Evolutionary conservation across 2,797 vertebrate species (phyloP).

Genomic region (Gambusia yucatana): DNA sequence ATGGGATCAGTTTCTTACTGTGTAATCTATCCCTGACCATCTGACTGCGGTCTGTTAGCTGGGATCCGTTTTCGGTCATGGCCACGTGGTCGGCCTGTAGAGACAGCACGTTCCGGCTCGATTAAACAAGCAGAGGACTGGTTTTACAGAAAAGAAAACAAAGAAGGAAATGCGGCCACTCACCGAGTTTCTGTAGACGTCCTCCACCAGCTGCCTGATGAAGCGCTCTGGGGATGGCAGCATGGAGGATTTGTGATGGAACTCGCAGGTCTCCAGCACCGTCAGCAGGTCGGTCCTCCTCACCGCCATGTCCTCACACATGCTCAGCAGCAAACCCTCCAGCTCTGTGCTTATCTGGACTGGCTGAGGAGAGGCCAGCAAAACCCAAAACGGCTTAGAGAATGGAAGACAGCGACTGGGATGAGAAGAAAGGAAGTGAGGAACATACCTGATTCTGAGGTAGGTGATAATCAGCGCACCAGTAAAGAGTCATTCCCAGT

Average conservation of each 20-base stretch:
- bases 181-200: constrained; percentile 78
- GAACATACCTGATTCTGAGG: constrained; percentile 86
- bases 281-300: constrained; percentile 79
- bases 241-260: constrained; percentile 76
- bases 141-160: neutral
- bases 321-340: constrained; percentile 84
- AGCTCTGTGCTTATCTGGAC: constrained; percentile 83
- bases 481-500: constrained; percentile 93
- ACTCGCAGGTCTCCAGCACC: constrained; percentile 81
- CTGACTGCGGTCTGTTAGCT: constrained; percentile 82
- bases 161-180: neutral
- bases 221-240: constrained; percentile 74
- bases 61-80: constrained; percentile 74
- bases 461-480: constrained; percentile 89
- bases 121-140: constrained; percentile 4
- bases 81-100: constrained; percentile 78
- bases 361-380: constrained; percentile 68
- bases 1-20: constrained; percentile 57
- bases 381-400: neutral
- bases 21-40: constrained; percentile 86
- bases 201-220: constrained; percentile 82
- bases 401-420: neutral
- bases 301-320: constrained; percentile 86
- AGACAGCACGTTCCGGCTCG: constrained; percentile 33
- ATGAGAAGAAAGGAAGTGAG: neutral